A percentile compares a stretch with the other conserved stretches of the same genome.
Evolutionary conservation across 2,113 vertebrate species (phyloP).

Genomic region (Cephalophus harveyi): DNA sequence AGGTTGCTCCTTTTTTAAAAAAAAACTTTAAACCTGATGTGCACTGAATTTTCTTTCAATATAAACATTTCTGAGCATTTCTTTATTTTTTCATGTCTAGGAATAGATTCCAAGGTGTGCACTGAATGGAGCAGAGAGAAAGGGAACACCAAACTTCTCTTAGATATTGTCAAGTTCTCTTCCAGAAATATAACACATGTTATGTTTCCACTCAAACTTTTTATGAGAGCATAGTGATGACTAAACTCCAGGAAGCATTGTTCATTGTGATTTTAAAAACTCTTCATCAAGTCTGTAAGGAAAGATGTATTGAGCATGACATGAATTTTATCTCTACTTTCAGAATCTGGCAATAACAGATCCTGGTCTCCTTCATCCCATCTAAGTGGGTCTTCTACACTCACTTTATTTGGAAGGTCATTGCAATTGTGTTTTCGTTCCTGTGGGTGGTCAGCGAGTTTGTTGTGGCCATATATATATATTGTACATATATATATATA

Average conservation of each 20-base stretch:
- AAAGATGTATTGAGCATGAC: background rate
- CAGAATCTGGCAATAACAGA: background rate
- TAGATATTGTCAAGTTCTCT: background rate
- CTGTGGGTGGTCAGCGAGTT: background rate
- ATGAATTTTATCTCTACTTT: background rate
- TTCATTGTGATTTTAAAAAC: background rate
- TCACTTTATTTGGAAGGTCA: background rate
- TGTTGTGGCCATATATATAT: background rate
- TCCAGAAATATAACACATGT: accelerated
- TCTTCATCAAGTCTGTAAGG: background rate
- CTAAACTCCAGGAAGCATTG: too few relatives aligned
- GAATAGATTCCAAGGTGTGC: background rate
- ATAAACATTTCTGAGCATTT: background rate
- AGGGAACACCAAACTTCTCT: background rate
- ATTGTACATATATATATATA: too few relatives aligned
- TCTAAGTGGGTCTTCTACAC: background rate
- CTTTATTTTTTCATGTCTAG: background rate
- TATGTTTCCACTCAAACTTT: background rate
- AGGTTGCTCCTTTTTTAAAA: background rate
- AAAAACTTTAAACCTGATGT: background rate
- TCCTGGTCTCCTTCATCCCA: background rate
- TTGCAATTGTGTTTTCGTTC: background rate
- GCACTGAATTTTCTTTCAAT: background rate
- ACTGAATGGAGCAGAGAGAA: background rate
- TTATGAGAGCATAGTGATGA: background rate